Evolutionary conservation across 2,888 invertebrate genomes (phyloP).

Genomic region (Leucozona laternaria): DNA sequence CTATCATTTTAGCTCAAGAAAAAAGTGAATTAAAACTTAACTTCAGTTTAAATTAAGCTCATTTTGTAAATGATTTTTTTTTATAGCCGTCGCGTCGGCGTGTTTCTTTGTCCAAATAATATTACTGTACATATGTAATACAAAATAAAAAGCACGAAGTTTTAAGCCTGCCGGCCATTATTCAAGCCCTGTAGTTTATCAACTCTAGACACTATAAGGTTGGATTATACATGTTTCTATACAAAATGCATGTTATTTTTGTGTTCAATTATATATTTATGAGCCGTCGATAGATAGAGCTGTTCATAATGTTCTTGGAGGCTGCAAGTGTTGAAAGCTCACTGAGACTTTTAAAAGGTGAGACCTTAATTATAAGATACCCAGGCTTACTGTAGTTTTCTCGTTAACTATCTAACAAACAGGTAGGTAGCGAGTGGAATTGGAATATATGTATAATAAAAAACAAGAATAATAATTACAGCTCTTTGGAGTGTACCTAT

Average conservation of each 20-base stretch:
- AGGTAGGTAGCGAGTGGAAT: background rate
- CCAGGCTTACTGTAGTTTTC: background rate
- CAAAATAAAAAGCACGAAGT: no score
- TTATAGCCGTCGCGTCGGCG: no score
- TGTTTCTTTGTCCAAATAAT: no score
- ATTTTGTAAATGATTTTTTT: no score
- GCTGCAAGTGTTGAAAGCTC: constrained; percentile 50
- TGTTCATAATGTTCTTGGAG: background rate
- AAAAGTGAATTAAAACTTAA: no score
- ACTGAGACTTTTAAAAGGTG: constrained; percentile 5
- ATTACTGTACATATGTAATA: no score
- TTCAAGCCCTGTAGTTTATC: background rate
- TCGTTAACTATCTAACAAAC: background rate
- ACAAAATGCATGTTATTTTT: background rate
- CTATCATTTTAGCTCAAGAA: no score
- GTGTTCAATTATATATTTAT: background rate
- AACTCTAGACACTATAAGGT: background rate
- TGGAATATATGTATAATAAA: constrained; percentile 2
- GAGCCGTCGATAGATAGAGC: background rate
- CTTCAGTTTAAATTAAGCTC: no score
- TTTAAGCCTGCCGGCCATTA: no score
- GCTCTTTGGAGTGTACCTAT: constrained; percentile 9
- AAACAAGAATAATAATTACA: constrained; percentile 32
- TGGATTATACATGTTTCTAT: background rate
- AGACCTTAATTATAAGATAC: constrained; percentile 28